Conservation (phyloP, 2,797 vertebrate species). For the Knipowitschia caucasica region DNA sequence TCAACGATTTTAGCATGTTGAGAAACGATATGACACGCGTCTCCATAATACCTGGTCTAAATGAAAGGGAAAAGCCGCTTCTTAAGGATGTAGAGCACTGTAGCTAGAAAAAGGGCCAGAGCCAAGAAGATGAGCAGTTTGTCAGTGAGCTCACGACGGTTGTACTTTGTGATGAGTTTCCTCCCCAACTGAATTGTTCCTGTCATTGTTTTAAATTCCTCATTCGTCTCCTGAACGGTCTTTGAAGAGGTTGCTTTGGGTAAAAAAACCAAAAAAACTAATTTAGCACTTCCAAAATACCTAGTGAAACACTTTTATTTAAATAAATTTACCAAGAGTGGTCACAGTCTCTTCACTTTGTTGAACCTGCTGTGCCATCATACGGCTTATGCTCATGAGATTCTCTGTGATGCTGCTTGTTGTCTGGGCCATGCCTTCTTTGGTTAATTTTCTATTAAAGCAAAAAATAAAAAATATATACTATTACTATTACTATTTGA, state of each 20-base stretch:
- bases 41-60: constrained; percentile 51
- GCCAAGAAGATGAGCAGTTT: constrained; percentile 96
- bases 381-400: constrained; percentile 92
- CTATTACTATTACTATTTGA: too few species aligned
- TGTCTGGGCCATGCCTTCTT: constrained; percentile 87
- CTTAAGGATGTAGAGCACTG: constrained; percentile 94
- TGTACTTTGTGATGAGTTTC: constrained; percentile 97
- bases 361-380: constrained; percentile 96
- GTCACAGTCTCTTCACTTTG: constrained; percentile 92
- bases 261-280: constrained; percentile 5
- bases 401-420: constrained; percentile 90
- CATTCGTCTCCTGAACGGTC: constrained; percentile 91
- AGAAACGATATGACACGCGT: neutral
- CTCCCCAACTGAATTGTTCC: constrained; percentile 93
- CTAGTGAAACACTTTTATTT: neutral
- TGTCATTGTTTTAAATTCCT: constrained; percentile 96
- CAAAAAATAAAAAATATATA: neutral
- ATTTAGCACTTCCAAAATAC: neutral
- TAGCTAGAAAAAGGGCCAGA: constrained; percentile 90
- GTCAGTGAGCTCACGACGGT: constrained; percentile 92
- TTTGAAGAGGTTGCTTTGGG: constrained; percentile 85
- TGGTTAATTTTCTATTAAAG: constrained; percentile 82
- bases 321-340: constrained; percentile 77
- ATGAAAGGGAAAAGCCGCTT: constrained; percentile 95
- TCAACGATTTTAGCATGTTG: constrained; percentile 2